Evolutionary conservation across 1,140 invertebrate genomes (phyloP).

Genomic region (Drosophila elegans): DNA sequence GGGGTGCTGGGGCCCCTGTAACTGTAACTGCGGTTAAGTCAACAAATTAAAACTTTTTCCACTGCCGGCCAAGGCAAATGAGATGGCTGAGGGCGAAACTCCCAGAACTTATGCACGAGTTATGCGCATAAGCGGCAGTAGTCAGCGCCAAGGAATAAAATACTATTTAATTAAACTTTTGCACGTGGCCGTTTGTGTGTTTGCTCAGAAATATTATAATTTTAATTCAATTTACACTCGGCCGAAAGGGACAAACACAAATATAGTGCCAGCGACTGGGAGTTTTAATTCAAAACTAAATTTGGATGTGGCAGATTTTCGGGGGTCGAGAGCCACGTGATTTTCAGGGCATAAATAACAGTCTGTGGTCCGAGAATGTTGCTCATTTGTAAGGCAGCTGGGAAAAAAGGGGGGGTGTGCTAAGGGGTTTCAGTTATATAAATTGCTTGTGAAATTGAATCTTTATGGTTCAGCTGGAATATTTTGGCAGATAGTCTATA

Average conservation of each 20-base stretch:
- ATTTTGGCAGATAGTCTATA: constrained; percentile 84
- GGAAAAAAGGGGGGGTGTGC: not conserved
- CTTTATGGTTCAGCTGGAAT: constrained; percentile 83
- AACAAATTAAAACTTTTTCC: constrained; percentile 82
- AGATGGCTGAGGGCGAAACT: constrained; percentile 27
- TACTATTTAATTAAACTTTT: constrained; percentile 80
- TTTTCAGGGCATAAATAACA: constrained; percentile 69
- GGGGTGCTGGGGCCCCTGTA: constrained; percentile 41
- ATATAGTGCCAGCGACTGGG: not conserved
- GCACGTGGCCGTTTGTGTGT: constrained; percentile 57
- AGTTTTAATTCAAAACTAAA: constrained; percentile 48
- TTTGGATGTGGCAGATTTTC: constrained; percentile 41
- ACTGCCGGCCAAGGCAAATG: constrained; percentile 45
- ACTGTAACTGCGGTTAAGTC: constrained; percentile 82
- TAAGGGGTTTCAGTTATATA: constrained; percentile 71
- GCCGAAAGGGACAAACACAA: not conserved
- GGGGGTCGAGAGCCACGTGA: constrained; percentile 33
- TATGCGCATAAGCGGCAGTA: constrained; percentile 59
- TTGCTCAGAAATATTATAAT: constrained; percentile 67
- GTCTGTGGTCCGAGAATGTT: constrained; percentile 58
- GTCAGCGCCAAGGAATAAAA: constrained; percentile 61
- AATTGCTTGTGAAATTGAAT: constrained; percentile 84
- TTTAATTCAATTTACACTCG: constrained; percentile 75
- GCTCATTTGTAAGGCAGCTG: constrained; percentile 57
- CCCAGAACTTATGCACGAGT: constrained; percentile 70